phyloP scores from a whole-genome alignment of 2,888 invertebrate species.

The Eustalomyia histrio region DNA sequence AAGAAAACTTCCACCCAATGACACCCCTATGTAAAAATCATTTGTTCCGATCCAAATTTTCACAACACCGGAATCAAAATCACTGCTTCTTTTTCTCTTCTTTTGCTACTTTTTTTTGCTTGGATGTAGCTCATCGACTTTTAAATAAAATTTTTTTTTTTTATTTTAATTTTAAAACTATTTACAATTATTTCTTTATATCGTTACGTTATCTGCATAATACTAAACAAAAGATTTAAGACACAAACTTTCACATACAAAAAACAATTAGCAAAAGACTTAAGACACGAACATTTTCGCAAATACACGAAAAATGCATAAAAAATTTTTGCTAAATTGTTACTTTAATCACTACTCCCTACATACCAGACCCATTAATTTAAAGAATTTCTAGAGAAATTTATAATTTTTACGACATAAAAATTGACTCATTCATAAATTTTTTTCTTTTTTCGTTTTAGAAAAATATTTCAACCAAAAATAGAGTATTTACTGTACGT shows the following conservation, averaged over 20 bases:
- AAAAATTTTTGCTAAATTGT: not conserved
- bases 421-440: constrained; percentile 26
- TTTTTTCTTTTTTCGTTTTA: constrained; percentile 30
- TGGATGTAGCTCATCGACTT: no score
- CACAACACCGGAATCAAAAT: no score
- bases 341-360: not conserved
- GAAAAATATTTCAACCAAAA: constrained; percentile 36
- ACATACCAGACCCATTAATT: not conserved
- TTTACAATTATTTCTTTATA: no score
- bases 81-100: no score
- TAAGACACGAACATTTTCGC: constrained; percentile 4
- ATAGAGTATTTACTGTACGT: constrained; percentile 21
- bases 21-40: no score
- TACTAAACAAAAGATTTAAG: constrained; percentile 34
- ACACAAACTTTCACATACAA: not conserved
- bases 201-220: not conserved
- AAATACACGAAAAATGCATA: not conserved
- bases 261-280: not conserved
- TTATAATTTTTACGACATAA: constrained; percentile 9
- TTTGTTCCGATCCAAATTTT: no score
- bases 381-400: constrained; percentile 37
- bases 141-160: no score
- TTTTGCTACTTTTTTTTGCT: no score
- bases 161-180: no score
- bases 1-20: no score